These are phyloP conservation scores for Agonopterix subpropinquella DNA, from an alignment of 2,888 invertebrate genomes.

Conservation along the genomic window DNA sequence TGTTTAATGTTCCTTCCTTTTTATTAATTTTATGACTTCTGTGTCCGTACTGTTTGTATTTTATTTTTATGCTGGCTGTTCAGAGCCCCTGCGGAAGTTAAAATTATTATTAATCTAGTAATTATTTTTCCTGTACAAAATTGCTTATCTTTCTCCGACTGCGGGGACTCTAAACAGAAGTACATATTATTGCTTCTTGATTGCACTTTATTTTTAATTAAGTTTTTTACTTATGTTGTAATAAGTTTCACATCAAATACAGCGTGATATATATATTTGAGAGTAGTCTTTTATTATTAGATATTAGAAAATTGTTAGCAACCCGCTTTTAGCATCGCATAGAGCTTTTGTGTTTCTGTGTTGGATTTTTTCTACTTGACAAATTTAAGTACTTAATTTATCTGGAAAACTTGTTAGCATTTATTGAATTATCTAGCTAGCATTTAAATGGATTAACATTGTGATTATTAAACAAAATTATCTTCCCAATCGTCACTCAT, in stretches of 20 bases:
- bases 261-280: slow-evolving; percentile 60
- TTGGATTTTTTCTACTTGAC: slow-evolving; percentile 6
- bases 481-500: slow-evolving; percentile 11
- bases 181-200: slow-evolving; percentile 41
- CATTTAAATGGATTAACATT: not conserved
- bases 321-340: slow-evolving; percentile 59
- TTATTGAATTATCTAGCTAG: not conserved
- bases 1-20: slow-evolving; percentile 33
- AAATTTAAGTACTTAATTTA: slow-evolving; percentile 5
- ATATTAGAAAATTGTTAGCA: slow-evolving; percentile 34
- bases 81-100: slow-evolving; percentile 8
- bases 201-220: slow-evolving; percentile 54
- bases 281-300: slow-evolving; percentile 49
- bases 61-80: slow-evolving; percentile 13
- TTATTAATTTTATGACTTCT: slow-evolving; percentile 18
- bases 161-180: slow-evolving; percentile 19
- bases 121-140: not conserved
- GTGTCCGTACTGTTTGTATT: slow-evolving; percentile 24
- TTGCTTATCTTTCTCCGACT: not conserved
- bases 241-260: slow-evolving; percentile 64
- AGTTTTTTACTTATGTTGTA: slow-evolving; percentile 56
- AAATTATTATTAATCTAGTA: not conserved
- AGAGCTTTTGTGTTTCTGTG: slow-evolving; percentile 42
- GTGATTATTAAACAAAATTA: not conserved
- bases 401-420: not conserved